Conservation (phyloP, 2,888 invertebrate species). For the Drosophila koepferae region DNA sequence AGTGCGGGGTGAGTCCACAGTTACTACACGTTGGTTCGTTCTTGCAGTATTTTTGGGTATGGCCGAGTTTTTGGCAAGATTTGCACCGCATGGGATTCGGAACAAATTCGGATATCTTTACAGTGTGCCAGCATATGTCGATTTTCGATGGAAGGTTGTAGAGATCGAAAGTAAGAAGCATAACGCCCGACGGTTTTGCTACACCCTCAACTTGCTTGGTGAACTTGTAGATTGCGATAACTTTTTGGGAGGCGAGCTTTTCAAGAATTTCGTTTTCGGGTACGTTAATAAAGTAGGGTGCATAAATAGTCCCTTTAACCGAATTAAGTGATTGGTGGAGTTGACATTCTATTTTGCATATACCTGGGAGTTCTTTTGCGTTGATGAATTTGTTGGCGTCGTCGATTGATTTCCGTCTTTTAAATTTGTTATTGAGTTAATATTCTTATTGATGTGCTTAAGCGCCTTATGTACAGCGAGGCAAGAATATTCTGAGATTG, state of each 20-base stretch:
- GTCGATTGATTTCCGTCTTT: conserved; percentile 18
- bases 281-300: conserved; percentile 19
- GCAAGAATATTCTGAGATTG: conserved; percentile 24
- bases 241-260: conserved; percentile 18
- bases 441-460: conserved; percentile 20
- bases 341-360: conserved; percentile 19
- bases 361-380: conserved; percentile 13
- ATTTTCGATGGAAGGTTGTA: conserved; percentile 19
- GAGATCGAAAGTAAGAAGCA: conserved; percentile 20
- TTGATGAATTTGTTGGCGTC: conserved; percentile 24
- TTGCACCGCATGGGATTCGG: conserved; percentile 19
- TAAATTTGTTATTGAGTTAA: conserved; percentile 8
- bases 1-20: conserved; percentile 10
- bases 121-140: conserved; percentile 16
- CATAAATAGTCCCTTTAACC: conserved; percentile 12
- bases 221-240: conserved; percentile 14
- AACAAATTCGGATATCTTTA: conserved; percentile 9
- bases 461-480: conserved; percentile 25
- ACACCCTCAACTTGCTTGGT: conserved; percentile 12
- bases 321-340: conserved; percentile 19
- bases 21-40: conserved; percentile 4
- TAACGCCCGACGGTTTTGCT: conserved; percentile 14
- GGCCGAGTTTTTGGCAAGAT: conserved; percentile 13
- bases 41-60: conserved; percentile 12
- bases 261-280: conserved; percentile 19